Conservation (phyloP, 2,797 vertebrate species). For the Synaphobranchus kaupii region DNA sequence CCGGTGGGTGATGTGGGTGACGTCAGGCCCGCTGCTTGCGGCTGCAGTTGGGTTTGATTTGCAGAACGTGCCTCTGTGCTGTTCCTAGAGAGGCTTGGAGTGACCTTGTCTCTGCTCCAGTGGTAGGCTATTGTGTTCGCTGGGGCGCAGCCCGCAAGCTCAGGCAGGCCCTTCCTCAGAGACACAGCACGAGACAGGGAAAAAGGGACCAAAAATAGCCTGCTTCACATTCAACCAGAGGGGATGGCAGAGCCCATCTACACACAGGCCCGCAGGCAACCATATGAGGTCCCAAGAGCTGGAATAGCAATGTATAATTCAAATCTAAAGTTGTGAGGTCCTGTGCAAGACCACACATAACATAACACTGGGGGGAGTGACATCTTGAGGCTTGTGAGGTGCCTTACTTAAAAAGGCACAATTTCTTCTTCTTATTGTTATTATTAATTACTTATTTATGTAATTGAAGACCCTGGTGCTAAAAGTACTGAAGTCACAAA, state of each 20-base stretch:
- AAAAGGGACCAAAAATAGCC: constrained; percentile 18
- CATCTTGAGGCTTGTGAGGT: neutral
- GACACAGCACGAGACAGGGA: neutral
- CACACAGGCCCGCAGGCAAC: constrained; percentile 14
- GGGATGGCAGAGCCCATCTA: neutral
- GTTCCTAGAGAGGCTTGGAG: neutral
- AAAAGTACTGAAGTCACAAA: too few relatives aligned
- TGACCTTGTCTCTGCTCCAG: constrained; percentile 28
- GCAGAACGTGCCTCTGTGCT: constrained; percentile 33
- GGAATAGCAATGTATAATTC: neutral
- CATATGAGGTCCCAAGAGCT: neutral
- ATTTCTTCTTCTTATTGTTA: neutral
- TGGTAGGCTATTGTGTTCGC: constrained; percentile 18
- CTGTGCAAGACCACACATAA: neutral
- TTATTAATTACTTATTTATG: neutral
- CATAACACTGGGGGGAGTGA: neutral
- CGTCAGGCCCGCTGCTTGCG: neutral
- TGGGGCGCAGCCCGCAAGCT: constrained; percentile 15
- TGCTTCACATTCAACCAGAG: neutral
- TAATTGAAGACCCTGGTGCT: neutral
- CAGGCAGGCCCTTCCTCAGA: constrained; percentile 26
- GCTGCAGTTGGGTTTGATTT: constrained; percentile 21
- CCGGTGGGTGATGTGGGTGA: neutral
- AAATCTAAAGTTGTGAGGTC: neutral
- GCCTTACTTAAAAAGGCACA: neutral